Base-by-base conservation (phyloP, 2,888 invertebrate genomes). In the Lithophane ornitopus region DNA sequence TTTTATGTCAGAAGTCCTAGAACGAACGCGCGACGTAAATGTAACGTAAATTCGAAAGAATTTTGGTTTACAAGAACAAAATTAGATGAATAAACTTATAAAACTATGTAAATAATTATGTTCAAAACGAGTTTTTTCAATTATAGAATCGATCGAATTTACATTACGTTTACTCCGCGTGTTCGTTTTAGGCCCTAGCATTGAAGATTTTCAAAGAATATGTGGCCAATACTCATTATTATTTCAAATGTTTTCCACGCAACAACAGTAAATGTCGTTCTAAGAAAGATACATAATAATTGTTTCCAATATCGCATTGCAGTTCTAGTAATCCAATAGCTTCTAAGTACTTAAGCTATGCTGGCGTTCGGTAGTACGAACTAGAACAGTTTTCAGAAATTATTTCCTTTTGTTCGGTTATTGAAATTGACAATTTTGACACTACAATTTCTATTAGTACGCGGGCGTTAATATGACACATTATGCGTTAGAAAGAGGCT, bases 301-400 rank as follows among this genome's bases (percentile, higher is more conserved):
- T 56, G 66, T 67, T 84, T 84, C 75, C 75, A 74, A 69, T 79
- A 79, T 65, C 67, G 65, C 62, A 66, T 70, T 86, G 65, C 70
- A 74, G 74, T 84, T 81, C 77, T 34, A 54, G 56, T 84, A 75
- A 85, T 77, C 63, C 72, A 66, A 76, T 81, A 74, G 54, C 28
- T 74, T 65, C 74, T 66, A 69, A 67, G 82, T 83, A 80, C 69
- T 65, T 82, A 62, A 74, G 81, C 83, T 58, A 49, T 66, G 79
- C 41, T 39, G 52, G 44, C 49, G 82, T 66, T 69, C 68, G n/a
- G 14, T 81, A 14, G 46, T 65, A 70, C 22, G 14, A 77, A 77
- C 34, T 69, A 65, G 49, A 59, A 26, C 54, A 44, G 54, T 68
- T 81, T 52, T 67, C 52, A 66, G 61, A 70, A 76, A 81, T 67